Base-by-base conservation (phyloP, 2,797 vertebrate species). In the Gambelia wislizenii region DNA sequence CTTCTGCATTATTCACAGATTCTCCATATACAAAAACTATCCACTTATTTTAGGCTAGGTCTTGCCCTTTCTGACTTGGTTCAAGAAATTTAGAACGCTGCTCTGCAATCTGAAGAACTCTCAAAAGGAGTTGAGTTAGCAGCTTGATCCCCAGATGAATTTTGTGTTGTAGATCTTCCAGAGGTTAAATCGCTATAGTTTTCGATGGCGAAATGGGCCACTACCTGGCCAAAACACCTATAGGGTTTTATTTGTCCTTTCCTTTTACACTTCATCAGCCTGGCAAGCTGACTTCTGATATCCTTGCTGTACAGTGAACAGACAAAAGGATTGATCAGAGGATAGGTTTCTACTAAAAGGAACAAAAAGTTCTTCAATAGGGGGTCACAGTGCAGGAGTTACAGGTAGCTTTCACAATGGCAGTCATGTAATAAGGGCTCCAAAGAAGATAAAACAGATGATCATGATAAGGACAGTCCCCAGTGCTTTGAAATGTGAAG, bases 371-470 rank as follows among this genome's bases (percentile, higher is more conserved):
- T 89, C 75, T 85, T 94, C 27, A 95, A 80, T 0, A 56, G 10
- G 64, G 75, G 0, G 86, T 79, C 44, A 94, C 83, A 20, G 36
- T 88, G 80, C 94, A 95, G 36, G 90, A 89, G 13, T 83, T 76
- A 76, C 94, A 95, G 79, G 86, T 84, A 0, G 94, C 94, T 83
- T 93, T 93, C 81, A 95, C 67, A 0, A 94, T 89, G 39, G 92
- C 93, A 33, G 89, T 88, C 77, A 93, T 86, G 59, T 94, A 91
- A 83, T 92, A 94, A 30, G 94, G 93, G 5, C 92, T 89, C 94
- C 95, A 94, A 91, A 94, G 7, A 94, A 69, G 56, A 88, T 80
- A 61, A 95, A 94, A 89, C 91, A 87, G 1, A 93, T 3, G 0
- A 94, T 91, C 39, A 95, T 42, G 1, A 92, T 85, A 33, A 94